Evolutionary conservation across 2,888 invertebrate genomes (phyloP), one percentile per base, ranked within the genome.

Genomic region (Erpobdella octoculata): DNA sequence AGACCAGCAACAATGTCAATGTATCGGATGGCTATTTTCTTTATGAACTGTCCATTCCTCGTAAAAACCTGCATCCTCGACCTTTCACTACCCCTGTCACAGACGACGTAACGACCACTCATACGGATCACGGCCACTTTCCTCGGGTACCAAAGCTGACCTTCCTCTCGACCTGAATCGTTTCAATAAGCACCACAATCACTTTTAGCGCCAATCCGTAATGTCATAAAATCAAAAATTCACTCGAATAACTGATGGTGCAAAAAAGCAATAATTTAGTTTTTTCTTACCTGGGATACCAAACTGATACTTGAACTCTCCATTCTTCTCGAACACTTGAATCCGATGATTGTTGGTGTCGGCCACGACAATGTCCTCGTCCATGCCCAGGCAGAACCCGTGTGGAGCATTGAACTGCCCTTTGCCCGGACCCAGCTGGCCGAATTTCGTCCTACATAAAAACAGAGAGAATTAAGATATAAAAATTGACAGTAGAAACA

Each of bases 51-150:
- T 36, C 95, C 95, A 81, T 90, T 93, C 81, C 92, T 92, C 58
- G 92, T 93, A 82, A 96, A 96, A 78, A 96, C 92, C 84, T 96
- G 96, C 93, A 96, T 94, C 73, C 95, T 89, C 0, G 93, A 93
- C 71, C 95, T 88, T 82, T 96, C 95, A 80, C 93, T 94, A 65
- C 95, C 95, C 76, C 96, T 90, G 85, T 96, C 96, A 83, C 96
- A 96, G 2, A 96, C 93, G n/a, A 96, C 94, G 83, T 81, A 85
- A 70, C 81, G 80, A 48, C 81, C 82, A 36, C 79, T 76, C 21
- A 77, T 76, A 70, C 81, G 76, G 75, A 84, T 81, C 9, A 83
- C 82, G 9, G 93, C 93, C 67, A 95, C 94, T 84, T 96, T 95
- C 65, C 95, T 88, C 3, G 96, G 95, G 84, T 94, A 95, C 94